Base-by-base conservation (phyloP, 2,113 vertebrate species). In the Sakesphorus luctuosus region DNA sequence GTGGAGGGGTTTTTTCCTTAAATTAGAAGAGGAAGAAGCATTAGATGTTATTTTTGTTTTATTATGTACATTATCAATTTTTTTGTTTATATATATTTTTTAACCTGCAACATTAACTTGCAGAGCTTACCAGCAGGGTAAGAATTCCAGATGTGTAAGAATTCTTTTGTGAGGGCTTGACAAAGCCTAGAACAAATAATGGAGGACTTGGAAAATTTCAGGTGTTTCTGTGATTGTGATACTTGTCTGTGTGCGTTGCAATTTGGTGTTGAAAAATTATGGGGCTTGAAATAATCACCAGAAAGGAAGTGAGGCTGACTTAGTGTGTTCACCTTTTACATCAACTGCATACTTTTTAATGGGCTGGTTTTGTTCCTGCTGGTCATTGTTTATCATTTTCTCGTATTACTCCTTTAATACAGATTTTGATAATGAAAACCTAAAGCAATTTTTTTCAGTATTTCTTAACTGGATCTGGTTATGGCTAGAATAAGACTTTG, bases 1-100 rank as follows among this genome's bases (percentile, higher is more conserved):
- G 1, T 56, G 25, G 7, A 16, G 10, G 2, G 7, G 1, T 0
- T 31, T 72, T 73, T 68, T n/a, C n/a, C 2, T 81, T 58, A 38
- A 50, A 11, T 67, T 72, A 2, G 11, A 38, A 29, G 12, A 69
- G 10, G 13, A 68, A 43, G 33, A 73, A 31, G 18, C 10, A 14
- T 61, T 80, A 85, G 17, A 40, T 0, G 0, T 24, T 80, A 43
- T 43, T 49, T 63, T 35, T 9, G 2, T 10, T 55, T 76, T 40
- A 16, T 56, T 31, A 19, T 23, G 4, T 17, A 16, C 50, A 28
- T 63, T 24, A 9, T 18, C 8, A 47, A 6, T 55, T n/a, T 50
- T 15, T 11, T 40, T 4, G 21, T n/a, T n/a, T 17, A 13, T 18
- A 18, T 25, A 33, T 55, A 1, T 53, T 55, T 43, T 35, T 20